Evolutionary conservation across 2,797 vertebrate genomes (phyloP).

Genomic region (Pseudotriccus pelzelni): DNA sequence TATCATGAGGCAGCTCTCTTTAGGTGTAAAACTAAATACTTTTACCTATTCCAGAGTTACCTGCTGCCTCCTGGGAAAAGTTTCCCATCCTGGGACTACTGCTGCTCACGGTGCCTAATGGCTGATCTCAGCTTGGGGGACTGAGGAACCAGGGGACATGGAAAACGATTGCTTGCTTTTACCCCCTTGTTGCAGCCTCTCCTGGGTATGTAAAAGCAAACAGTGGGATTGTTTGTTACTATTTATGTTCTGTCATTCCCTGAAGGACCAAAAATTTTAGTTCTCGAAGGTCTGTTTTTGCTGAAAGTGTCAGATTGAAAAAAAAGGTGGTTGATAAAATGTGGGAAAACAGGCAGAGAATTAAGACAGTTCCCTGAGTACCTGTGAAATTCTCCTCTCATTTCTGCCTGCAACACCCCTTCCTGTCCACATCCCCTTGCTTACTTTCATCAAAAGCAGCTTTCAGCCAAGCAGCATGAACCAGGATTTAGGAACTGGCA

Average conservation of each 20-base stretch:
- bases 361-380: neutral
- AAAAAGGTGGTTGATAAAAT: constrained; percentile 9
- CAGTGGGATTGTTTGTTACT: neutral
- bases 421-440: neutral
- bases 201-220: neutral
- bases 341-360: neutral
- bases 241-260: neutral
- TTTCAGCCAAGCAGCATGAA: neutral
- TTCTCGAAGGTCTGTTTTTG: neutral
- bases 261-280: neutral
- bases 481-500: neutral
- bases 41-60: neutral
- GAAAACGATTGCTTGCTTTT: neutral
- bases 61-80: neutral
- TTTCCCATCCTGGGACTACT: neutral
- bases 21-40: neutral
- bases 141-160: neutral
- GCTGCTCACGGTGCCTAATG: neutral
- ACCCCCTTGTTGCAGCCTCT: neutral
- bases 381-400: constrained; percentile 29
- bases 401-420: neutral
- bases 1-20: neutral
- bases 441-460: neutral
- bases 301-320: neutral
- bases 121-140: neutral